Base-by-base conservation (phyloP, 2,797 vertebrate species). In the Pogonophryne albipinna region DNA sequence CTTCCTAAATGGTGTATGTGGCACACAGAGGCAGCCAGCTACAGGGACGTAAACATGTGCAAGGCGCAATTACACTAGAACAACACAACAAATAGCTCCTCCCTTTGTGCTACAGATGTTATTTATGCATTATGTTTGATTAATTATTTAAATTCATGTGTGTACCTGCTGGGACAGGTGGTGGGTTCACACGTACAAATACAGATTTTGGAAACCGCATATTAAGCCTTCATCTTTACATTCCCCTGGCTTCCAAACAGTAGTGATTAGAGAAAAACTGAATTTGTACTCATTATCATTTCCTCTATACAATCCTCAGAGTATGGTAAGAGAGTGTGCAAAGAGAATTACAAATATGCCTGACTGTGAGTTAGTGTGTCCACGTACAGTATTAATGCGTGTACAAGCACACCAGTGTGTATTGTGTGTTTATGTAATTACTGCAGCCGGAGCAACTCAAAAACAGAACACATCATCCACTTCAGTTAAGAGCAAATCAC, bases 381-480 rank as follows among this genome's bases (percentile, higher is more conserved):
- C 19, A 23, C n/a, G 15, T 62, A 27, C 4, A 27, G 27, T 27
- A 27, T 67, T 19, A 53, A 16, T 45, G 10, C 10, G 4, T 38
- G 52, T 56, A 34, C 5, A 31, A 64, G 45, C n/a, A 47, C 23
- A 17, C 4, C 3, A 63, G 46, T 58, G 57, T n/a, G n/a, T 47
- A 11, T 23, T 44, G 65, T n/a, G 53, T 34, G 47, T 31, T 65
- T 42, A 16, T 84, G 51, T 78, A 86, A 83, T 80, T 63, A 72
- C 52, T 47, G 75, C 61, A 65, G 74, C 58, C 51, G 6, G 44
- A 86, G 77, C 67, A 74, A 82, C 76, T 78, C 53, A 74, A 60
- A 71, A 75, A 74, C 74, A 74, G 47, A 17, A 67, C 69, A 62
- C 79, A 78, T 88, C 78, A 85, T 80, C 85, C 81, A 83, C 83